Percentiles rank a stretch among this genome's conserved stretches.
phyloP scores from a whole-genome alignment of 2,888 invertebrate genomes.

The Scotopteryx bipunctaria region DNA sequence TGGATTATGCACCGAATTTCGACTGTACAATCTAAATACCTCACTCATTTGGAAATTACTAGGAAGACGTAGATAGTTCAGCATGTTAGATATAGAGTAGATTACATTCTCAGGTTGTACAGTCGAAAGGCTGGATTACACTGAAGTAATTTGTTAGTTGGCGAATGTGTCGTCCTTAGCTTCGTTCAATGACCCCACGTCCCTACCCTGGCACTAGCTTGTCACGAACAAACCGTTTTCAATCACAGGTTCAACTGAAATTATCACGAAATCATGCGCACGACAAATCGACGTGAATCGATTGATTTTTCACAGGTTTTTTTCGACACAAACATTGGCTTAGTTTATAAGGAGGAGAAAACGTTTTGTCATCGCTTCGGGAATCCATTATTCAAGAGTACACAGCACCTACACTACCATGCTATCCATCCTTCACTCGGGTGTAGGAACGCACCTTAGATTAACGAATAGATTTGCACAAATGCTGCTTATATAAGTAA shows the following conservation, averaged over 20 bases:
- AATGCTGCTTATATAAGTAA: conserved; percentile 46
- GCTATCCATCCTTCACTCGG: conserved; percentile 59
- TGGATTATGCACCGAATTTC: conserved; percentile 69
- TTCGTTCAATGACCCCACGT: conserved; percentile 68
- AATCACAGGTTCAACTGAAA: conserved; percentile 53
- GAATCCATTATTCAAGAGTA: conserved; percentile 70
- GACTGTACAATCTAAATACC: conserved; percentile 68
- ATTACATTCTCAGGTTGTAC: conserved; percentile 62
- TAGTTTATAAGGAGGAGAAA: conserved; percentile 38
- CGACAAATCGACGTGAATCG: conserved; percentile 48
- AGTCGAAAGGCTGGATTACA: conserved; percentile 68
- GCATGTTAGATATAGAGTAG: conserved; percentile 33
- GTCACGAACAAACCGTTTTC: conserved; percentile 71
- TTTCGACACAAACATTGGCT: conserved; percentile 7
- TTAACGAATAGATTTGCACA: conserved; percentile 59
- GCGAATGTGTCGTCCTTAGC: conserved; percentile 80
- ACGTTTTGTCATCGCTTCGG: conserved; percentile 68
- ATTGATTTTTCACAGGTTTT: conserved; percentile 8
- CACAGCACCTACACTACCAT: conserved; percentile 79
- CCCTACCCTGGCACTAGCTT: conserved; percentile 70
- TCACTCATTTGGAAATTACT: not conserved
- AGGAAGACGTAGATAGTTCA: conserved; percentile 11
- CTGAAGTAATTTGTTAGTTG: conserved; percentile 74
- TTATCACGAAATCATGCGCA: conserved; percentile 56
- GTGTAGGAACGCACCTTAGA: conserved; percentile 68